Evolutionary conservation across 2,797 vertebrate genomes (phyloP).

Genomic region (Bucorvus abyssinicus): DNA sequence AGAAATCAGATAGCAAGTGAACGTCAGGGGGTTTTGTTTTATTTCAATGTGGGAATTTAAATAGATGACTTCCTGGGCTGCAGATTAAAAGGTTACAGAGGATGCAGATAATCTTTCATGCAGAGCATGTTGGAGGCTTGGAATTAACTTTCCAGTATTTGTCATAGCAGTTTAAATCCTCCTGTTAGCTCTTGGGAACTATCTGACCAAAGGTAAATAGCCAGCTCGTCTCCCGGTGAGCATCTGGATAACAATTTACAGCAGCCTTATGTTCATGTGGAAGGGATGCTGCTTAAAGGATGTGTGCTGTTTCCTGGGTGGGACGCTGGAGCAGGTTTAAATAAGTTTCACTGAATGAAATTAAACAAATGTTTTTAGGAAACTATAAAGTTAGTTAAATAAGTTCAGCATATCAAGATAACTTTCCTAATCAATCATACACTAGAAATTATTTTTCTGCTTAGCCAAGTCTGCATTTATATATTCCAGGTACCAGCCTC

Average conservation of each 20-base stretch:
- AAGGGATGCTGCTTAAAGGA: not conserved
- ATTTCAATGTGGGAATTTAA: not conserved
- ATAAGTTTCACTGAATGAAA: not conserved
- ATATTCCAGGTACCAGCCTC: not conserved
- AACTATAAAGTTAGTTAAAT: not conserved
- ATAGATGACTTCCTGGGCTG: not conserved
- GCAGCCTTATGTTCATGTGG: not conserved
- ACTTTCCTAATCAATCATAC: not conserved
- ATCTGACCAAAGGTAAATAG: not conserved
- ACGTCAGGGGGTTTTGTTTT: not conserved
- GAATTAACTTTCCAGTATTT: not conserved
- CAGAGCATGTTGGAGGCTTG: not conserved
- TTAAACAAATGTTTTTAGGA: not conserved
- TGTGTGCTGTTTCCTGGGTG: not conserved
- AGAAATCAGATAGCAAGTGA: not conserved
- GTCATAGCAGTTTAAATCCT: constrained; percentile 2
- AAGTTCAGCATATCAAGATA: not conserved
- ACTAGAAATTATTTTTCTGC: not conserved
- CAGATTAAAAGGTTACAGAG: constrained; percentile 15
- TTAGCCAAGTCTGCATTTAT: not conserved
- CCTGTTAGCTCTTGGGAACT: not conserved
- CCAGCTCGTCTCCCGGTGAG: not conserved
- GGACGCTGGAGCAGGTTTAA: not conserved
- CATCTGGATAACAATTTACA: not conserved
- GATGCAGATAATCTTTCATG: not conserved